A percentile compares a stretch with the other conserved stretches of the same genome.
These are phyloP conservation scores for Lepidurus packardi DNA, from an alignment of 1,140 invertebrate genomes.

Conservation along the genomic window DNA sequence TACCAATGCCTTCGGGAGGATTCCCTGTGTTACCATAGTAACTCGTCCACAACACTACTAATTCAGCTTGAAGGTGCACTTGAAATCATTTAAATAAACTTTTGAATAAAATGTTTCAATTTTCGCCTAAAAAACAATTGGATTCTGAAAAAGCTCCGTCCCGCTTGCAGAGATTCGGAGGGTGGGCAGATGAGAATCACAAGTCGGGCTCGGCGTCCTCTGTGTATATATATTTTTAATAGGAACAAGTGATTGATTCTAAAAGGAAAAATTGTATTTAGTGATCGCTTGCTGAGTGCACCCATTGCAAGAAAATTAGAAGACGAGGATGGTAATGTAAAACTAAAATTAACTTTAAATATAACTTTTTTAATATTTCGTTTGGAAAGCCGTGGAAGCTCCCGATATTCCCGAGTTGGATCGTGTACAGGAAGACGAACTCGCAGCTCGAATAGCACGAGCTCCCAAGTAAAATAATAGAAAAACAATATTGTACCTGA, in stretches of 20 bases:
- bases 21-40: not conserved
- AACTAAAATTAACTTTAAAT: not conserved
- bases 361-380: not conserved
- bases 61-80: not conserved
- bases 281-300: not conserved
- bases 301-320: not conserved
- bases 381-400: not conserved
- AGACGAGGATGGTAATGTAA: constrained; percentile 3
- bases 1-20: not conserved
- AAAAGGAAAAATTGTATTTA: not conserved
- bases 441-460: not conserved
- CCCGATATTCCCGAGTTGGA: not conserved
- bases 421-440: not conserved
- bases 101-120: constrained; percentile 1
- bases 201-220: constrained; percentile 1
- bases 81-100: not conserved
- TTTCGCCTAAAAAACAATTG: constrained; percentile 24
- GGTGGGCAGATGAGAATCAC: constrained; percentile 30
- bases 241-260: not conserved
- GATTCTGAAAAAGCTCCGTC: constrained; percentile 18
- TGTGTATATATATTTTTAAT: not conserved
- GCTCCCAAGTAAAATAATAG: not conserved
- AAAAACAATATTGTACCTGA: not conserved
- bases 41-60: not conserved
- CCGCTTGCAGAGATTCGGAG: constrained; percentile 22